phyloP scores from a whole-genome alignment of 2,113 vertebrate genomes.

The Bujurquina vittata region DNA sequence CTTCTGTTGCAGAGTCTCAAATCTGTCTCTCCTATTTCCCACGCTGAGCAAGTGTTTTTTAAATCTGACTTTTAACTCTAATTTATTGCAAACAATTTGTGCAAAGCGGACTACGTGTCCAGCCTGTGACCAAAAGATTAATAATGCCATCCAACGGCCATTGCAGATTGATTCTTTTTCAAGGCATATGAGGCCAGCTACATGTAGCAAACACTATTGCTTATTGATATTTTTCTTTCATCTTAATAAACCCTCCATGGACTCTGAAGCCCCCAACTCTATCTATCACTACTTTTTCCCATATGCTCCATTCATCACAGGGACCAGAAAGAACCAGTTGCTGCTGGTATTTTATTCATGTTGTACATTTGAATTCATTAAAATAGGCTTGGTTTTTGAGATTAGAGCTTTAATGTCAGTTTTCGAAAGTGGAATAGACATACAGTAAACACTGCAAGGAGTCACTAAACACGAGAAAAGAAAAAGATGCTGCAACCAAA shows the following conservation, averaged over 20 bases:
- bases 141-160: background rate
- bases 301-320: background rate
- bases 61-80: background rate
- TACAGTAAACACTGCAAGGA: background rate
- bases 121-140: background rate
- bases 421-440: background rate
- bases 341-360: background rate
- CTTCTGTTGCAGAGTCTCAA: background rate
- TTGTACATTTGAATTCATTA: background rate
- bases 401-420: background rate
- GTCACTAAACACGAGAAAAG: background rate
- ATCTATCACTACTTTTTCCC: background rate
- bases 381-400: background rate
- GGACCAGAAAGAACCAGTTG: background rate
- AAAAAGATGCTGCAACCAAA: background rate
- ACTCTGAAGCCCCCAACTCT: background rate
- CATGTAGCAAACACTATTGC: background rate
- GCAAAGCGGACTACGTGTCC: background rate
- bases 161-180: background rate
- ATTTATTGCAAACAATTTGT: background rate
- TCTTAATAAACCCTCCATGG: background rate
- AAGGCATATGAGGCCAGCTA: background rate
- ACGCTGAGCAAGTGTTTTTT: background rate
- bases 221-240: background rate
- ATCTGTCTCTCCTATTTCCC: background rate